phyloP scores from a whole-genome alignment of 1,140 invertebrate genomes.

The Leptopilina boulardi region DNA sequence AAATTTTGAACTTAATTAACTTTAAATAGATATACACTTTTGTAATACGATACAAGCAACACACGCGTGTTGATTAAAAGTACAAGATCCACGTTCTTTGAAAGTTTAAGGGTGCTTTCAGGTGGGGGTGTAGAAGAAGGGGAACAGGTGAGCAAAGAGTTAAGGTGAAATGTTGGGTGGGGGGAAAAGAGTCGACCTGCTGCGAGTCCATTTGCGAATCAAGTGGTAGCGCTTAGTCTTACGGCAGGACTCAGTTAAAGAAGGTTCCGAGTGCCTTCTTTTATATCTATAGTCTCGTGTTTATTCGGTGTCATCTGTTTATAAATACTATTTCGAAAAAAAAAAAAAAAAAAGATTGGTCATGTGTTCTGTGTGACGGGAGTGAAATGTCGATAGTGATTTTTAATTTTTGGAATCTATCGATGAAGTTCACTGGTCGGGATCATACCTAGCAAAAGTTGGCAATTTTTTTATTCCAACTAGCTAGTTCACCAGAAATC shows the following conservation, averaged over 20 bases:
- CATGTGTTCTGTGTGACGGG: conserved; percentile 25
- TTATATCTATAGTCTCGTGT: not conserved
- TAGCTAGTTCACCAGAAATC: conserved; percentile 21
- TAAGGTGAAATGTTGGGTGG: not conserved
- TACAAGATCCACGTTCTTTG: not conserved
- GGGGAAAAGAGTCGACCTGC: conserved; percentile 2
- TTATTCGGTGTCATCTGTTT: conserved; percentile 28
- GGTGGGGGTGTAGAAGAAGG: conserved; percentile 15
- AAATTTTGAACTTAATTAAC: too few relatives aligned
- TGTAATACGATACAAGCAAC: not conserved
- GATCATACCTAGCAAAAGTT: conserved; percentile 48
- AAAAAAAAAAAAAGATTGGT: not conserved
- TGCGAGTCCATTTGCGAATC: conserved; percentile 46
- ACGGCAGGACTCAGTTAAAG: conserved; percentile 64
- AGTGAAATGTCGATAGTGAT: conserved; percentile 47
- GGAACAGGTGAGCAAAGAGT: not conserved
- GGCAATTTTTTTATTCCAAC: conserved; percentile 18
- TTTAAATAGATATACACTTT: too few relatives aligned
- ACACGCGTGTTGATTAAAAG: not conserved
- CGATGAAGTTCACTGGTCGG: conserved; percentile 38
- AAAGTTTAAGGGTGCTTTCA: conserved; percentile 34
- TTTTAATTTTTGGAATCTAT: conserved; percentile 28
- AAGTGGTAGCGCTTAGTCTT: conserved; percentile 59
- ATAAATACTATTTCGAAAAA: too few relatives aligned
- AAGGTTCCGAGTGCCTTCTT: conserved; percentile 40